These are phyloP conservation scores for Aleiodes alternator DNA, from an alignment of 2,888 invertebrate species.

Conservation along the genomic window DNA sequence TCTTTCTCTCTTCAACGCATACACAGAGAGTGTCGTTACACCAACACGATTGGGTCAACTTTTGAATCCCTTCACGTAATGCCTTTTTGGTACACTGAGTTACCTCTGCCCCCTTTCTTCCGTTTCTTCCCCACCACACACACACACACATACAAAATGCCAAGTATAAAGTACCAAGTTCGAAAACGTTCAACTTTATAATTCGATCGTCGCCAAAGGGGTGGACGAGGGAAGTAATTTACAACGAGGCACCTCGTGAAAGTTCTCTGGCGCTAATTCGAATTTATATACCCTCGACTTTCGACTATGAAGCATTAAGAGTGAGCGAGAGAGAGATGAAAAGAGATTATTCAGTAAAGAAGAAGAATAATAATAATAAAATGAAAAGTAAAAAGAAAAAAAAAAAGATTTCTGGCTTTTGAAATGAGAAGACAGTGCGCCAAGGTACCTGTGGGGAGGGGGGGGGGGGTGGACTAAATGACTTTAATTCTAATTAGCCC, in stretches of 20 bases:
- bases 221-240: constrained; percentile 62
- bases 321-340: not conserved
- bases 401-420: constrained; percentile 8
- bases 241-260: constrained; percentile 62
- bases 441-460: not conserved
- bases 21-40: constrained; percentile 3
- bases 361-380: constrained; percentile 5
- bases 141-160: constrained; percentile 28
- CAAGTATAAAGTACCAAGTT: constrained; percentile 65
- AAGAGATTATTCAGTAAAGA: not conserved
- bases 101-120: not conserved
- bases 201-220: constrained; percentile 67
- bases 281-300: constrained; percentile 63
- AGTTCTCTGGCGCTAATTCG: constrained; percentile 66
- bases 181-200: constrained; percentile 72
- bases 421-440: constrained; percentile 11
- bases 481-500: constrained; percentile 35
- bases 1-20: constrained; percentile 33
- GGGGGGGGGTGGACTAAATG: constrained; percentile 18
- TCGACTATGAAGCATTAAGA: constrained; percentile 40
- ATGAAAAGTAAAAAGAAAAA: not conserved
- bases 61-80: constrained; percentile 67
- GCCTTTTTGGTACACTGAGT: constrained; percentile 58
- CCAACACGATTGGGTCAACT: constrained; percentile 58
- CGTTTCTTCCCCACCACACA: constrained; percentile 11